phyloP scores from a whole-genome alignment of 2,888 invertebrate species.

The Pristionchus japonicus region DNA sequence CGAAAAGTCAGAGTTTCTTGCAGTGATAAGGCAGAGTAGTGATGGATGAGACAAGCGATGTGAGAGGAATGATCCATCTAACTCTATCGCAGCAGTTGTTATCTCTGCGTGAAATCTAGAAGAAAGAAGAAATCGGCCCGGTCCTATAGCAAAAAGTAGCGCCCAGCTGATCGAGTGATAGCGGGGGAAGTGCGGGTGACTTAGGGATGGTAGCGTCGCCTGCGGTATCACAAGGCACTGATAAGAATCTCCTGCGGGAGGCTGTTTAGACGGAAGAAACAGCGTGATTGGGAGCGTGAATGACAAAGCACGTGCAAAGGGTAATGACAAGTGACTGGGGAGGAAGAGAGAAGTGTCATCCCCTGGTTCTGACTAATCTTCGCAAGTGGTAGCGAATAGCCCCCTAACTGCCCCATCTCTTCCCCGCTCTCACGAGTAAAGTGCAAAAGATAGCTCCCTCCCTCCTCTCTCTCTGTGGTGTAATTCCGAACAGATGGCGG shows the following conservation, averaged over 20 bases:
- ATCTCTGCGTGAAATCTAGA: background rate
- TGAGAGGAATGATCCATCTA: background rate
- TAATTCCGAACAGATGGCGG: constrained; percentile 30
- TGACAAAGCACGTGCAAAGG: constrained; percentile 2
- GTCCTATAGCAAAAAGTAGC: background rate
- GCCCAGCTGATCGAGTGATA: background rate
- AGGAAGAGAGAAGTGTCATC: background rate
- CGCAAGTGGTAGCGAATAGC: background rate
- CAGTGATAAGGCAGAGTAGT: background rate
- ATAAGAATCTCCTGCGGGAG: background rate
- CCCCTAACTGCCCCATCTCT: background rate
- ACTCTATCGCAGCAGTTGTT: background rate
- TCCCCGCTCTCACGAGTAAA: constrained; percentile 19
- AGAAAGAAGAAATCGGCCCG: background rate
- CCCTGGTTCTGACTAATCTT: background rate
- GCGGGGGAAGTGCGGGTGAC: background rate
- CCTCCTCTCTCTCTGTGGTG: background rate
- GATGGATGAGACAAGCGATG: background rate
- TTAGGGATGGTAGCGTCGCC: background rate
- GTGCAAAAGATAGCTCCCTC: constrained; percentile 35
- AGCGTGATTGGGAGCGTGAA: background rate
- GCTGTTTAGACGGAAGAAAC: background rate
- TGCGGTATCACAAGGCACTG: background rate
- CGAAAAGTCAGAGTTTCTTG: no score
- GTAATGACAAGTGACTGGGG: background rate